Percentiles rank a stretch among this genome's conserved stretches.
These are phyloP conservation scores for Synodontis membranacea DNA, from an alignment of 2,113 vertebrate species.

Conservation along the genomic window DNA sequence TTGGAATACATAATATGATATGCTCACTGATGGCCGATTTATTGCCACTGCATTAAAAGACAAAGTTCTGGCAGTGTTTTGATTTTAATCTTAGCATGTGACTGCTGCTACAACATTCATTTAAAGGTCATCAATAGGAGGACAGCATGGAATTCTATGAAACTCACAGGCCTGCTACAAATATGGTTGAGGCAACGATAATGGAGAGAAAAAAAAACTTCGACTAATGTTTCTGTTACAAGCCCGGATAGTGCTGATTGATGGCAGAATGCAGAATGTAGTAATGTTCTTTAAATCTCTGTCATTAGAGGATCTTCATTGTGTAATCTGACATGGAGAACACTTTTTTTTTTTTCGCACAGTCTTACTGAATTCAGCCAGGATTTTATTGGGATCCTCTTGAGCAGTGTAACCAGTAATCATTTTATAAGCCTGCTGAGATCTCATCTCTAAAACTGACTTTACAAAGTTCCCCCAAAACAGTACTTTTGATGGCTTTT, in stretches of 20 bases:
- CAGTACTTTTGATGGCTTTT: background rate
- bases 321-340: background rate
- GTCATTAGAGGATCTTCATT: background rate
- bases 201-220: background rate
- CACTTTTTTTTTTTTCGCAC: background rate
- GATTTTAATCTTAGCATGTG: background rate
- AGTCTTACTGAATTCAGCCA: background rate
- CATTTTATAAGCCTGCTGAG: background rate
- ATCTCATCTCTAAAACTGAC: background rate
- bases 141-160: background rate
- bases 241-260: background rate
- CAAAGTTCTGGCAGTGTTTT: no score
- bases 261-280: background rate
- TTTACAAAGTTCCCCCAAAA: background rate
- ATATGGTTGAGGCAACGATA: background rate
- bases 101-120: background rate
- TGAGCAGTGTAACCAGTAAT: background rate
- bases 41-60: background rate
- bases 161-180: background rate
- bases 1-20: background rate
- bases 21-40: background rate
- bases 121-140: background rate
- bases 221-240: background rate
- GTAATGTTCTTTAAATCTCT: background rate
- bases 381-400: background rate